A percentile compares a stretch with the other conserved stretches of the same genome.
Evolutionary conservation across 2,888 invertebrate genomes (phyloP).

Genomic region (Meloe dianella): DNA sequence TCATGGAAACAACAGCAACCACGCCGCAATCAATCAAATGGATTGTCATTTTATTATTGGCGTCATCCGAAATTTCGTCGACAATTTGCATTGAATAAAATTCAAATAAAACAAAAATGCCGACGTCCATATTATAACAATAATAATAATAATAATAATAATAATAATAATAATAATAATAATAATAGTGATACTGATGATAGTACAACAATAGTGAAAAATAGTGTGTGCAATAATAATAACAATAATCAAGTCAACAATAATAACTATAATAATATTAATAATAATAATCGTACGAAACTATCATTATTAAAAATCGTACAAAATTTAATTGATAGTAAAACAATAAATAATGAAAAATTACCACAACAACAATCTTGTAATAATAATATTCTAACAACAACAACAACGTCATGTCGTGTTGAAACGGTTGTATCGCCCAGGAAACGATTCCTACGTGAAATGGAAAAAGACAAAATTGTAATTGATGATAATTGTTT

Average conservation of each 20-base stretch:
- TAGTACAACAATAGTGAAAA: conserved; percentile 56
- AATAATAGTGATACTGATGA: not conserved
- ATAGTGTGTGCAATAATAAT: conserved; percentile 44
- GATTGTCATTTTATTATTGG: conserved; percentile 75
- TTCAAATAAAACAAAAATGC: conserved; percentile 61
- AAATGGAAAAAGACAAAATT: conserved; percentile 67
- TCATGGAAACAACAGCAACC: conserved; percentile 86
- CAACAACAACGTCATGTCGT: conserved; percentile 48
- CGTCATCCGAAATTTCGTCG: conserved; percentile 64
- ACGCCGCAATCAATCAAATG: conserved; percentile 74
- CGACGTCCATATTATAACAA: conserved; percentile 64
- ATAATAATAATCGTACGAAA: conserved; percentile 38
- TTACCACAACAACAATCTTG: too few relatives aligned
- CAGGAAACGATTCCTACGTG: conserved; percentile 78
- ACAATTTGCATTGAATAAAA: conserved; percentile 45
- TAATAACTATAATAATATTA: conserved; percentile 26
- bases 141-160: not conserved
- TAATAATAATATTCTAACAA: conserved; percentile 46
- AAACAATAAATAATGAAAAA: not conserved
- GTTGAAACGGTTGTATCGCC: conserved; percentile 73
- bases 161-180: not conserved
- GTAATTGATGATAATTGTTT: conserved; percentile 48
- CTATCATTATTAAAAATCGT: conserved; percentile 48
- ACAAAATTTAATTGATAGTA: conserved; percentile 48
- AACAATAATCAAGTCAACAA: conserved; percentile 31